phyloP scores from a whole-genome alignment of 2,797 vertebrate genomes.

The Tenualosa thibaudeaui region DNA sequence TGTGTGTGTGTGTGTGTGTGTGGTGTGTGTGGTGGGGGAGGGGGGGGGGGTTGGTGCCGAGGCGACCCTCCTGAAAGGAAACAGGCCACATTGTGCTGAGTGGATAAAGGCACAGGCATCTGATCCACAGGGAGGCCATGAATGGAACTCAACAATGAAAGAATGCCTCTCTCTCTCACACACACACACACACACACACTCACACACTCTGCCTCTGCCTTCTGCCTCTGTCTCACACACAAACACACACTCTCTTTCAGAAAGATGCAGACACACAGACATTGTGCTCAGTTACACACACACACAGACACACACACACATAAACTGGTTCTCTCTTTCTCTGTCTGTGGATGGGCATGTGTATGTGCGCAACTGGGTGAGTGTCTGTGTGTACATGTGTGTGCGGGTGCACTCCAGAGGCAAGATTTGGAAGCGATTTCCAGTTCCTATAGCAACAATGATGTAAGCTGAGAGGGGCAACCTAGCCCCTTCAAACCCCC shows the following conservation, averaged over 20 bases:
- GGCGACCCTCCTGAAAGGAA: neutral
- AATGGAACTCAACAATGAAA: constrained; percentile 40
- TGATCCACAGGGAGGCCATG: constrained; percentile 38
- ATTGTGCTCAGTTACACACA: neutral
- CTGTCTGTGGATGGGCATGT: constrained; percentile 24
- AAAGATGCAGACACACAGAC: neutral
- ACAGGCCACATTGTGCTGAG: constrained; percentile 29
- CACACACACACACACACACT: neutral
- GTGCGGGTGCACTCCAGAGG: constrained; percentile 48
- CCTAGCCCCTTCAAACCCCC: constrained; percentile 39
- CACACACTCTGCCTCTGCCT: neutral
- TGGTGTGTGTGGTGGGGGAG: neutral
- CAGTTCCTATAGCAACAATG: constrained; percentile 64
- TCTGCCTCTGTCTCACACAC: neutral
- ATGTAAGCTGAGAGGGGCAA: constrained; percentile 58
- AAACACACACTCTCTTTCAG: neutral
- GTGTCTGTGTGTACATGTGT: constrained; percentile 39
- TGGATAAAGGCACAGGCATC: constrained; percentile 36
- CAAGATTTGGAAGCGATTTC: constrained; percentile 59
- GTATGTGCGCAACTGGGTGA: constrained; percentile 13
- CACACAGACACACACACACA: neutral
- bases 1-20: too few species aligned
- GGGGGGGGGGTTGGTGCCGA: neutral
- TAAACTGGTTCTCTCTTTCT: neutral
- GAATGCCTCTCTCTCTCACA: constrained; percentile 28